Base-by-base conservation (phyloP, 1,140 invertebrate genomes). In the Stegodyphus dumicola region DNA sequence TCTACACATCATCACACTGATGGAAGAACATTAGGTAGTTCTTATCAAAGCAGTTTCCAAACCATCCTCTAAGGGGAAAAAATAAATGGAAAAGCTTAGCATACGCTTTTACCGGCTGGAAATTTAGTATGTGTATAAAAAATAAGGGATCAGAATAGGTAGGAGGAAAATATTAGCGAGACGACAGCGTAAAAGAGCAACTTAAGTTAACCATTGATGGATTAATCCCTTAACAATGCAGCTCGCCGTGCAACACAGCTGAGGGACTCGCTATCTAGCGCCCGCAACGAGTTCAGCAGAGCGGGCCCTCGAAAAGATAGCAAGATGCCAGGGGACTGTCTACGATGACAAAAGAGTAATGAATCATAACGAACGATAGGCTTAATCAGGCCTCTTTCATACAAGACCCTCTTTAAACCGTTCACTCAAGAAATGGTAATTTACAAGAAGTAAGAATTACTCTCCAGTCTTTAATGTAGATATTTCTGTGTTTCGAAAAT, bases 131-230 rank as follows among this genome's bases (percentile, higher is more conserved):
- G 7, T 13, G n/a, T 15, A 15, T 9, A 67, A 67, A 67, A 67
- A 67, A 67, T 10, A 60, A 60, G 15, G 56, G 9, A 10, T 60
- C 18, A 54, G 77, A 81, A 73, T 73, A 85, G 74, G 81, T 75
- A 75, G 64, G 52, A 54, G 76, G 77, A 85, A 77, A 77, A 18
- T 64, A 13, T 52, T 74, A 53, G 71, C 10, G 53, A 74, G n/a
- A n/a, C 54, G 64, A 83, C 80, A 75, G 54, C 80, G 71, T 75
- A 74, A 75, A 71, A 65, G 80, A 54, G 84, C 67, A 86, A 78
- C 84, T 77, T 86, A 86, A 86, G 84, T 78, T 86, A 86, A 86
- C 84, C 76, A 86, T 86, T 86, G 84, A 86, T 86, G 84, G 84
- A 86, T 86, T 86, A 86, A 86, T 86, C 76, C 84, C 76, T 54